phyloP scores from a whole-genome alignment of 2,888 invertebrate genomes.

The Lithophane socia region DNA sequence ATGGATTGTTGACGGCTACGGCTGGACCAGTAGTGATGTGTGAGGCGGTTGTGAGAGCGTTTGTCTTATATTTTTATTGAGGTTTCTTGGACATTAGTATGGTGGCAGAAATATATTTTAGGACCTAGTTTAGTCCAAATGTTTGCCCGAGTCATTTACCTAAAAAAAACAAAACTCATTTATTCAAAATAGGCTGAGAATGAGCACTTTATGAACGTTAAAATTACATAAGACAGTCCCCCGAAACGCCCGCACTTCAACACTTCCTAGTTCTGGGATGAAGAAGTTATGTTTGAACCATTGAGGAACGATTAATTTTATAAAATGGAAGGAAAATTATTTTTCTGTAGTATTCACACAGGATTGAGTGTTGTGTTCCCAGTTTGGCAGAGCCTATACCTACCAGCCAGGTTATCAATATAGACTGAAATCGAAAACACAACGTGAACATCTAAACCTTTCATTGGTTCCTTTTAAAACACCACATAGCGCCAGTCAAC shows the following conservation, averaged over 20 bases:
- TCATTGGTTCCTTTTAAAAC: not conserved
- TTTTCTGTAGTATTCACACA: not conserved
- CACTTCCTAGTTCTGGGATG: no score
- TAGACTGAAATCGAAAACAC: not conserved
- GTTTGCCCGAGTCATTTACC: not conserved
- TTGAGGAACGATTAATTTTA: not conserved
- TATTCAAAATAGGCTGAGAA: no score
- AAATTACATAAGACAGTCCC: no score
- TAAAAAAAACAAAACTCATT: no score
- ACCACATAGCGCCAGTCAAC: not conserved
- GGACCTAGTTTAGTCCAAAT: no score
- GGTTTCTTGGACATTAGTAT: not conserved
- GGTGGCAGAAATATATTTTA: not conserved
- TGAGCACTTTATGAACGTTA: no score
- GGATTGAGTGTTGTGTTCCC: no score
- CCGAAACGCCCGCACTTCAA: no score
- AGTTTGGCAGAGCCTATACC: not conserved
- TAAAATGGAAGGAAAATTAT: not conserved
- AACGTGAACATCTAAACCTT: not conserved
- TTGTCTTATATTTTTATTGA: constrained; percentile 2
- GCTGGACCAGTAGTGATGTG: constrained; percentile 17
- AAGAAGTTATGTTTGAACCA: no score
- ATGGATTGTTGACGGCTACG: constrained; percentile 30
- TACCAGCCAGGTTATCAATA: not conserved
- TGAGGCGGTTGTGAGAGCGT: constrained; percentile 3